A percentile compares a stretch with the other conserved stretches of the same genome.
These are phyloP conservation scores for Crossocerus cetratus DNA, from an alignment of 2,888 invertebrate species.

Conservation along the genomic window DNA sequence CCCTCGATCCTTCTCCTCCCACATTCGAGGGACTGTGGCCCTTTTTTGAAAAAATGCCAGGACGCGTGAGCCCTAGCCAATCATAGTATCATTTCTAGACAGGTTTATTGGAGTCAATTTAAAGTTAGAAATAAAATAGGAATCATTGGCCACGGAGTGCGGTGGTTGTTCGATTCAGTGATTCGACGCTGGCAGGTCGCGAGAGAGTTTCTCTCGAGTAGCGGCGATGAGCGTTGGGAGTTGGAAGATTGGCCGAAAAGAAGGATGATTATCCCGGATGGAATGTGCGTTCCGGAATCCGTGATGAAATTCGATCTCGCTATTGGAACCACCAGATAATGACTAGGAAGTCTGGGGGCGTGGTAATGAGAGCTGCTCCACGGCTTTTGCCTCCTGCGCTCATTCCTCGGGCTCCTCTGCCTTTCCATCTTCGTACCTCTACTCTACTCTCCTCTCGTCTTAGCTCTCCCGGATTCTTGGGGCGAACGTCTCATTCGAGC, in stretches of 20 bases:
- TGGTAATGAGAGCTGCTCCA: conserved; percentile 68
- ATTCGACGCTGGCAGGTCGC: no score
- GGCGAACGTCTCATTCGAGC: conserved; percentile 28
- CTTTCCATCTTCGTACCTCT: conserved; percentile 40
- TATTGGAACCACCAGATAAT: conserved; percentile 71
- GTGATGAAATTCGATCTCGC: conserved; percentile 64
- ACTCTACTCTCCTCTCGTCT: conserved; percentile 15
- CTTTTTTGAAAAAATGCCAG: conserved; percentile 8
- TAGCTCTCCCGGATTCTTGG: conserved; percentile 9
- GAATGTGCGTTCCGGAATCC: conserved; percentile 63
- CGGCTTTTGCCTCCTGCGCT: conserved; percentile 36
- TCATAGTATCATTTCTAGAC: no score
- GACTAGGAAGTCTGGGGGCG: conserved; percentile 72
- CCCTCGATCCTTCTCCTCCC: conserved; percentile 18
- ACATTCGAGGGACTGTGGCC: not conserved
- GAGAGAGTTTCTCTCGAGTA: not conserved
- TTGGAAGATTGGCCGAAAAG: conserved; percentile 1
- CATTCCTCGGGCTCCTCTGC: conserved; percentile 38
- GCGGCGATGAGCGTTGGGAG: not conserved
- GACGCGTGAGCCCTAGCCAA: conserved; percentile 1
- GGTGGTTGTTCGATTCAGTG: no score
- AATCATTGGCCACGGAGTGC: no score
- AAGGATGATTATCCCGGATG: conserved; percentile 46
- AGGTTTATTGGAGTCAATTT: no score
- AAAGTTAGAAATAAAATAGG: no score